phyloP scores from a whole-genome alignment of 2,113 vertebrate species.

The Rhea pennata region DNA sequence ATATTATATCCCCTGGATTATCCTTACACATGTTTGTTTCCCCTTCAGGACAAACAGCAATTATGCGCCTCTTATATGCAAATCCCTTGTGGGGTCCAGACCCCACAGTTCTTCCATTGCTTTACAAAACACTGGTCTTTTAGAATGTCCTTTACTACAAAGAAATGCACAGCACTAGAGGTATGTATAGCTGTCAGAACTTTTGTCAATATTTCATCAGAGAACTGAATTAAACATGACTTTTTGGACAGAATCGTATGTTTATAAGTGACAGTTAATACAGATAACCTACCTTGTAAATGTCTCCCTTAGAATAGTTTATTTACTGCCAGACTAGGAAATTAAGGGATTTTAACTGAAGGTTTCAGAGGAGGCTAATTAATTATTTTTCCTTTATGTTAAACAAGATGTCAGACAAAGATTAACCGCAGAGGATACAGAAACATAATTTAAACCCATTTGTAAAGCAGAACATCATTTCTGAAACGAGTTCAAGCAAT shows the following conservation, averaged over 20 bases:
- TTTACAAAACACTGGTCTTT: background rate
- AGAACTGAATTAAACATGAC: background rate
- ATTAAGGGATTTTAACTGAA: background rate
- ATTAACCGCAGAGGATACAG: background rate
- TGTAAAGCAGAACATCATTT: background rate
- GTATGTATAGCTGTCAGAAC: background rate
- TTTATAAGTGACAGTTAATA: background rate
- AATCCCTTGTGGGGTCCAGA: background rate
- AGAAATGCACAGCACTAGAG: background rate
- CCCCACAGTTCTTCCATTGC: background rate
- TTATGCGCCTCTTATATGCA: rapidly evolving
- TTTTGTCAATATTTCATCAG: background rate
- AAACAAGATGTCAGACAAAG: slow-evolving; percentile 36
- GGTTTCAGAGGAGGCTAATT: background rate
- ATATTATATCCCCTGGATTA: background rate
- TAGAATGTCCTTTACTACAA: background rate
- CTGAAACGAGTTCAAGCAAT: background rate
- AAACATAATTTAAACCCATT: background rate
- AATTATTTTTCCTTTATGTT: slow-evolving; percentile 21
- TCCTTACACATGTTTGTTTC: background rate
- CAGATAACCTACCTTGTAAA: background rate
- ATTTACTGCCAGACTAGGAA: background rate
- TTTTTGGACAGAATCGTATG: background rate
- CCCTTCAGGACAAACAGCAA: background rate
- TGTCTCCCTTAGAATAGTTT: background rate